Evolutionary conservation across 1,140 invertebrate genomes (phyloP), one percentile per base, ranked within the genome.

Genomic region (Sesamia nonagrioides): DNA sequence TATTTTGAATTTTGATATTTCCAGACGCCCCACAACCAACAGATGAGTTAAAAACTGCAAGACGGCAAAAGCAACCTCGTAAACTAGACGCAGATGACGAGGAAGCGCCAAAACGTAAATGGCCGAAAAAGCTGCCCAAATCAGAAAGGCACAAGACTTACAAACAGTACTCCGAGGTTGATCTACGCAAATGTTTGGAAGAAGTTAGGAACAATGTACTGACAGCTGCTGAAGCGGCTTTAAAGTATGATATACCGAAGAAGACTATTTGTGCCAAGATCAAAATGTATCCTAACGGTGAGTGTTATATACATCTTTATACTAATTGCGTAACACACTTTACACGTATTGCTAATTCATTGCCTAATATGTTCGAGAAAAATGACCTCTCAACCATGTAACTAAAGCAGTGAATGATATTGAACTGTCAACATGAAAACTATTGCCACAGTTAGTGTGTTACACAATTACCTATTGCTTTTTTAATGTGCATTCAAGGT

Each of bases 111-210:
- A 60, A 58, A 5, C 61, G 54, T 13, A 87, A 87, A 78, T 85
- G 83, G 82, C 84, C 85, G 0, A 81, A 83, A 60, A 87, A 82
- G 21, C 60, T 83, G 2, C 84, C 81, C 2, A 86, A 81, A 27
- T 21, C 48, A 0, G 77, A 84, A 40, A 66, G 82, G 0, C 76
- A 78, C 6, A 85, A 82, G 21, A 79, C 78, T 15, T 90, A 90
- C 76, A 85, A 88, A 37, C 83, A 87, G 21, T 89, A 89, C 33
- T 82, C 83, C 1, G 35, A 72, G 27, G 68, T 68, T n/a, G 40
- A 77, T 15, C 27, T 77, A 8, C 0, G 27, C 0, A 37, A 82
- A 40, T 78, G 52, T 37, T 1, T 71, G 37, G 74, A 77, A 7
- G 74, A 66, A 1, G 72, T 80, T 4, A 17, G 52, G 2, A 80